Evolutionary conservation across 2,888 invertebrate genomes (phyloP), one percentile per base, ranked within the genome.

Genomic region (Pandemis heparana): DNA sequence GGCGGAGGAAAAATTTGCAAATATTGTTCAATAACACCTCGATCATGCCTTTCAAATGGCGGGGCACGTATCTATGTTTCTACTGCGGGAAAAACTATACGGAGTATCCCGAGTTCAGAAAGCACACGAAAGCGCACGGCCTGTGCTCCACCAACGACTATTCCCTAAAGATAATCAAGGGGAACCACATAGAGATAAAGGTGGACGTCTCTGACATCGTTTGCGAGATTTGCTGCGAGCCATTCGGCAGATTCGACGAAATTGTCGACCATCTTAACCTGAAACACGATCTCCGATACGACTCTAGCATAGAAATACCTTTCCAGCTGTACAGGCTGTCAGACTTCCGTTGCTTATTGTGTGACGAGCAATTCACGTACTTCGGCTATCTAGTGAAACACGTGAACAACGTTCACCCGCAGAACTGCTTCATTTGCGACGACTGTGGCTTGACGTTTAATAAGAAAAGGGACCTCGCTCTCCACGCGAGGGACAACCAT

Each of bases 11-110:
- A 85, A 94, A 92, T 83, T 85, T 93, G 83, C 87, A 87, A 89
- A 86, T 86, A 70, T 81, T 94, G 73, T 92, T 93, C 88, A 91
- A 92, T 88, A 85, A 89, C 80, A 92, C 92, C 0, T 83, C 91
- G 0, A 83, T 94, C 66, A 81, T 92, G 72, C 93, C 93, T 41
- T 93, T 93, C 82, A 92, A 92, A 85, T 92, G 92, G 93, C 85
- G 89, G n/a, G 89, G 88, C 32, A 86, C 83, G 75, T 91, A 87
- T 74, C 79, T 88, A 8, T 94, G 93, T 78, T 93, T 91, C 81
- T 92, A 91, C 83, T 94, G 93, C 79, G 88, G 88, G 7, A 82
- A 87, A 77, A 85, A 79, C 71, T 86, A 83, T 75, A 76, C 83
- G 0, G 86, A 90, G 53, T 90, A 92, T 72, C 62, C 76, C 3